Evolutionary conservation across 2,797 vertebrate species (phyloP), one percentile per base, ranked within the genome.

Genomic region (Nyctibius grandis): DNA sequence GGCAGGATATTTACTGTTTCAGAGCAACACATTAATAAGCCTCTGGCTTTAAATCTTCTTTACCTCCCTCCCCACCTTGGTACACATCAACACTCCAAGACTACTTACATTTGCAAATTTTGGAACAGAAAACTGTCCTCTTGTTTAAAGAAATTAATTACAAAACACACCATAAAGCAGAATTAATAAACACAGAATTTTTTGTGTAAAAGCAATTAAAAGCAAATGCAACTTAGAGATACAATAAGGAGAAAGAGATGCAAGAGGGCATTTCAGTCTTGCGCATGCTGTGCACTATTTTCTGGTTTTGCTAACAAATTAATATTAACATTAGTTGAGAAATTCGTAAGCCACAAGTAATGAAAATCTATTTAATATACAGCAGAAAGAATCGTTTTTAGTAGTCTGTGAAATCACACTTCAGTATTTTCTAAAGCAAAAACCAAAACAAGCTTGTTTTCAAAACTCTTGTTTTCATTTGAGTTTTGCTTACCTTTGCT

Each of bases 401-500:
- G 22, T 34, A 64, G 53, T 45, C 25, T 72, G 31, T 23, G n/a
- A 33, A 78, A 34, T 73, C 36, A 77, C 15, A n/a, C 6, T 67
- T 70, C 22, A 42, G 23, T 33, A 48, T 50, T 80, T 92, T 63
- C 63, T 80, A 73, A 64, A 84, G 33, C 5, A 57, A 82, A 74
- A 87, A 54, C 3, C 45, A 68, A 84, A 57, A 42, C 8, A 3
- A 54, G 23, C 12, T 76, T n/a, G n/a, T n/a, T n/a, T n/a, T 47
- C 34, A 51, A 7, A 6, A 33, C 16, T 47, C 44, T 12, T 31
- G 34, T 42, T 60, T 85, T 59, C 38, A 40, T n/a, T 60, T 61
- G 42, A n/a, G 34, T 65, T 85, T 48, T 91, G 70, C 91, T 98
- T 98, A 99, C 99, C 99, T 98, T 96, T 99, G 98, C 88, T 99